Evolutionary conservation across 2,797 vertebrate species (phyloP).

Genomic region (Rhinatrema bivittatum): DNA sequence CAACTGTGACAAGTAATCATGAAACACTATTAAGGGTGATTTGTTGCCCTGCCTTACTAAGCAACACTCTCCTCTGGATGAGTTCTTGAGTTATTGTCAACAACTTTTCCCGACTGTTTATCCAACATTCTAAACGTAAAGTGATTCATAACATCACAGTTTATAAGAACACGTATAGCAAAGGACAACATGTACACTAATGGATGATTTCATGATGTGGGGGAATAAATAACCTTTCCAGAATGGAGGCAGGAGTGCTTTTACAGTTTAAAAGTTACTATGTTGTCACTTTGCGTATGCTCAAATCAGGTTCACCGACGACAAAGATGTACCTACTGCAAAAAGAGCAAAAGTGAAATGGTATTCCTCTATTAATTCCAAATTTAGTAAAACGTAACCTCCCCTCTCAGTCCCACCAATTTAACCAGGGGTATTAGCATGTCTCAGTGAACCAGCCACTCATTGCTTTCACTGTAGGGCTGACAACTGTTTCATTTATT

Average conservation of each 20-base stretch:
- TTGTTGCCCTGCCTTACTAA: constrained; percentile 7
- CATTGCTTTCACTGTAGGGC: too few species aligned
- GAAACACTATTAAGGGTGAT: constrained; percentile 13
- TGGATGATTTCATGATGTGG: constrained; percentile 16
- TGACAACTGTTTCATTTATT: too few species aligned
- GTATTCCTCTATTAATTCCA: too few species aligned
- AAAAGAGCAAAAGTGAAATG: too few species aligned
- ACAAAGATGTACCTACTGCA: too few species aligned
- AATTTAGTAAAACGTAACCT: too few species aligned
- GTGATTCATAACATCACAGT: constrained; percentile 27
- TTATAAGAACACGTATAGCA: constrained; percentile 18
- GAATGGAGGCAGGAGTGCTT: constrained; percentile 25
- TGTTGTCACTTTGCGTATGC: too few species aligned
- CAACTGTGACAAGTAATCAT: fast-evolving
- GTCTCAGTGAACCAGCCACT: too few species aligned
- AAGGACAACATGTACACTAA: constrained; percentile 23
- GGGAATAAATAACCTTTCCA: constrained; percentile 28
- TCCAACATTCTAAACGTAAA: constrained; percentile 21
- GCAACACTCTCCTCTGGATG: not conserved
- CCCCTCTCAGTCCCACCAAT: too few species aligned
- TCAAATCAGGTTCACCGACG: too few species aligned
- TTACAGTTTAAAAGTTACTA: too few species aligned
- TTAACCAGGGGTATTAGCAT: too few species aligned
- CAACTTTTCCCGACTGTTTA: constrained; percentile 33
- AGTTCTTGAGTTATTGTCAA: constrained; percentile 31